A percentile compares a stretch with the other conserved stretches of the same genome.
phyloP scores from a whole-genome alignment of 1,140 invertebrate species.

The Musca domestica region DNA sequence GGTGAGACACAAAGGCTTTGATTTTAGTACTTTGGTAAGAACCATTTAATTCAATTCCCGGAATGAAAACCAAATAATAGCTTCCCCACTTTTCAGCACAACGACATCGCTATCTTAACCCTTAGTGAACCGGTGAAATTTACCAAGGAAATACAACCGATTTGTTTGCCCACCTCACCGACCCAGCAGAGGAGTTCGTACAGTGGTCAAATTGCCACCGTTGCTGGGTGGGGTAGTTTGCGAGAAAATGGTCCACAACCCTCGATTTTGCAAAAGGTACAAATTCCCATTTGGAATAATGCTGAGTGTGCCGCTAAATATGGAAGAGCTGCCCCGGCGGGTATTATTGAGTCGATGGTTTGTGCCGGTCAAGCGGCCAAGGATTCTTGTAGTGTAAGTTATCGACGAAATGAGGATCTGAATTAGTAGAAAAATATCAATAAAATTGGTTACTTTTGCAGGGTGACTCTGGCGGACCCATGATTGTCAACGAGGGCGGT shows the following conservation, averaged over 20 bases:
- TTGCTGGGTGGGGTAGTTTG: constrained; percentile 71
- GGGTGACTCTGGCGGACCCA: constrained; percentile 89
- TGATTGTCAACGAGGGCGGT: constrained; percentile 74
- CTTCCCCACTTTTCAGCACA: constrained; percentile 59
- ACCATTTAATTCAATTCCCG: not conserved
- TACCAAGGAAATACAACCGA: constrained; percentile 71
- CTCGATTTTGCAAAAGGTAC: constrained; percentile 76
- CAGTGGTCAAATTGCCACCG: constrained; percentile 69
- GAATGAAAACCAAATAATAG: not conserved
- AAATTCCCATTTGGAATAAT: constrained; percentile 81
- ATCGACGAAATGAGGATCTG: not conserved
- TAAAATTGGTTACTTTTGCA: constrained; percentile 54
- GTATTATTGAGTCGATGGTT: constrained; percentile 82
- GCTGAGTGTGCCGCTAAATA: constrained; percentile 75
- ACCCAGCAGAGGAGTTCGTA: constrained; percentile 56
- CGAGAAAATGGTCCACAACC: constrained; percentile 75
- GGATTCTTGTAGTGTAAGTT: constrained; percentile 85
- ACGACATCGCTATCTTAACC: constrained; percentile 83
- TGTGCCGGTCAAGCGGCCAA: constrained; percentile 78
- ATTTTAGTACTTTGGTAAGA: constrained; percentile 74
- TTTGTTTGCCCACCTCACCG: constrained; percentile 73
- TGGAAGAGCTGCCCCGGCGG: constrained; percentile 79
- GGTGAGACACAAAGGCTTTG: constrained; percentile 79
- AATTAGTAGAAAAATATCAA: not conserved
- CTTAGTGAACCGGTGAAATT: constrained; percentile 75